Evolutionary conservation across 2,113 vertebrate species (phyloP).

Genomic region (Chaetops frenatus): DNA sequence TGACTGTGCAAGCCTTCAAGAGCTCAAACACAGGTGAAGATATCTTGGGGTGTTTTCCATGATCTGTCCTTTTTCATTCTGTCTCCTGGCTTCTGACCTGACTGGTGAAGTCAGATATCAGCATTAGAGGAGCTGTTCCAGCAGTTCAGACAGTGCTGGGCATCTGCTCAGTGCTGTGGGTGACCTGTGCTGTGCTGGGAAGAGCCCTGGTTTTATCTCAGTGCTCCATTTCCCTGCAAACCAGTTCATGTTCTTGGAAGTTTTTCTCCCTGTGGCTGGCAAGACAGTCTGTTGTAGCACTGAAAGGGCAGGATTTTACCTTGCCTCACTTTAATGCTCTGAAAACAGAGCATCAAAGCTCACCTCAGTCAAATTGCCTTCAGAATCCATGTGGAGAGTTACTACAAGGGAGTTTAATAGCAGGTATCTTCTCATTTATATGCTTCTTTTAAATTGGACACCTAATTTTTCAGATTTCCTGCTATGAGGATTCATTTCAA

Average conservation of each 20-base stretch:
- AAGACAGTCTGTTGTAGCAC: not conserved
- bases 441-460: not conserved
- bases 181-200: not conserved
- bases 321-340: not conserved
- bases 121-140: not conserved
- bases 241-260: not conserved
- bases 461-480: not conserved
- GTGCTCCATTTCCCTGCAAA: conserved; percentile 9
- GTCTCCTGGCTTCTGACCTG: not conserved
- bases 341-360: not conserved
- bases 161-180: not conserved
- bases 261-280: not conserved
- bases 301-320: not conserved
- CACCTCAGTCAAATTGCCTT: not conserved
- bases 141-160: not conserved
- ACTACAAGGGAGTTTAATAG: not conserved
- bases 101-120: not conserved
- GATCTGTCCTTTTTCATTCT: not conserved
- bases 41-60: not conserved
- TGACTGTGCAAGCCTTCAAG: not conserved
- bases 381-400: not conserved
- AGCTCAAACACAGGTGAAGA: not conserved
- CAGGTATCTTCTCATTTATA: not conserved
- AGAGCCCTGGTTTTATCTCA: not conserved
- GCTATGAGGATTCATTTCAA: not conserved